Evolutionary conservation across 2,797 vertebrate species (phyloP).

Genomic region (Acipenser oxyrinchus): DNA sequence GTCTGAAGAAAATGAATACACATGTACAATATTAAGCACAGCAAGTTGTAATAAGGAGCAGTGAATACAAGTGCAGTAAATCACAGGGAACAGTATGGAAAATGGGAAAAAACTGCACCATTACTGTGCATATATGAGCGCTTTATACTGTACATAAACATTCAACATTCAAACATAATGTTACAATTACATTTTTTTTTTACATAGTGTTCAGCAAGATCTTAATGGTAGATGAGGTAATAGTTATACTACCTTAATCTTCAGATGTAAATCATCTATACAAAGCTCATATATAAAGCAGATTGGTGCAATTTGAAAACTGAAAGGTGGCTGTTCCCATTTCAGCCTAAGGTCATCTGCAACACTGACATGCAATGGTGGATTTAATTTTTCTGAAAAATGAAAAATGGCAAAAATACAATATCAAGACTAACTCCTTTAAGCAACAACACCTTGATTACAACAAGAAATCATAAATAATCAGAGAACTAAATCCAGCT

Average conservation of each 20-base stretch:
- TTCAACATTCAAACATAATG: too few species aligned
- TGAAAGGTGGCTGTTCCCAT: constrained; percentile 33
- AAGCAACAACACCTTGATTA: too few species aligned
- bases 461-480: too few species aligned
- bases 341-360: constrained; percentile 28
- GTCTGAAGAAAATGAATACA: not conserved
- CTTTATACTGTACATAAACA: too few species aligned
- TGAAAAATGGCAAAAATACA: not conserved
- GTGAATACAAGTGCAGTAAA: too few species aligned
- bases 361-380: constrained; percentile 32
- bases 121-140: too few species aligned
- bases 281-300: constrained; percentile 29
- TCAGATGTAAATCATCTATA: not conserved
- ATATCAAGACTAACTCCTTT: not conserved
- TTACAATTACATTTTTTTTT: not conserved
- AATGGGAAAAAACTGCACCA: too few species aligned
- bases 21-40: too few species aligned
- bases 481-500: too few species aligned
- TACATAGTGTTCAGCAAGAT: not conserved
- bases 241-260: not conserved
- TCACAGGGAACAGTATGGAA: too few species aligned
- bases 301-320: fast-evolving
- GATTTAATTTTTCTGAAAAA: constrained; percentile 29
- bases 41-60: too few species aligned
- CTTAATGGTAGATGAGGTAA: not conserved